Evolutionary conservation across 2,888 invertebrate genomes (phyloP).

Genomic region (Volucella inflata): DNA sequence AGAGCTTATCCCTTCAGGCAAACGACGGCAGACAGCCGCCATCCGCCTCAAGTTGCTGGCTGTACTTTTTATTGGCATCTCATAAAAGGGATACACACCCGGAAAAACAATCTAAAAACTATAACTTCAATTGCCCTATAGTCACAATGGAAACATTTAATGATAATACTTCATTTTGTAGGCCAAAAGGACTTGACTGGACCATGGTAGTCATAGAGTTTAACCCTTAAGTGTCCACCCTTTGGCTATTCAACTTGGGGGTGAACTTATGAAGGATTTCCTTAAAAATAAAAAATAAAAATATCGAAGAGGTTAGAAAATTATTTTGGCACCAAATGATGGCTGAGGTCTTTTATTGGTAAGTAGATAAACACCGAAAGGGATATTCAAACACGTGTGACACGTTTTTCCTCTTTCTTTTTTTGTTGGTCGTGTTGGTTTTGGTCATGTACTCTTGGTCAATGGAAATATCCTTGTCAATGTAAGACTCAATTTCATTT

Average conservation of each 20-base stretch:
- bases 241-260: neutral
- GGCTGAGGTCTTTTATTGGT: neutral
- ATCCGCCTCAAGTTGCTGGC: neutral
- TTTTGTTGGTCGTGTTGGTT: too few species aligned
- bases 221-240: constrained; percentile 3
- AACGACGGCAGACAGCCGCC: neutral
- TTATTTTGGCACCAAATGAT: neutral
- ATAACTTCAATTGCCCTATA: constrained; percentile 42
- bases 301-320: neutral
- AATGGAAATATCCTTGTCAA: too few species aligned
- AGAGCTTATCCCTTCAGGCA: constrained; percentile 16
- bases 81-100: constrained; percentile 36
- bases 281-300: too few species aligned
- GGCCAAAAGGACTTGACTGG: constrained; percentile 11
- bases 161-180: constrained; percentile 42
- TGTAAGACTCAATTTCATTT: too few species aligned
- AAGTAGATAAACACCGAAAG: neutral
- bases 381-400: neutral
- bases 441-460: too few species aligned
- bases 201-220: neutral
- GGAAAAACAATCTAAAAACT: constrained; percentile 46
- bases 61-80: constrained; percentile 32
- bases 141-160: constrained; percentile 28
- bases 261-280: constrained; percentile 34
- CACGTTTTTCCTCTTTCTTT: too few species aligned